Percentiles rank a stretch among this genome's conserved stretches.
These are phyloP conservation scores for Halocaridina rubra DNA, from an alignment of 2,888 invertebrate species.

Conservation along the genomic window DNA sequence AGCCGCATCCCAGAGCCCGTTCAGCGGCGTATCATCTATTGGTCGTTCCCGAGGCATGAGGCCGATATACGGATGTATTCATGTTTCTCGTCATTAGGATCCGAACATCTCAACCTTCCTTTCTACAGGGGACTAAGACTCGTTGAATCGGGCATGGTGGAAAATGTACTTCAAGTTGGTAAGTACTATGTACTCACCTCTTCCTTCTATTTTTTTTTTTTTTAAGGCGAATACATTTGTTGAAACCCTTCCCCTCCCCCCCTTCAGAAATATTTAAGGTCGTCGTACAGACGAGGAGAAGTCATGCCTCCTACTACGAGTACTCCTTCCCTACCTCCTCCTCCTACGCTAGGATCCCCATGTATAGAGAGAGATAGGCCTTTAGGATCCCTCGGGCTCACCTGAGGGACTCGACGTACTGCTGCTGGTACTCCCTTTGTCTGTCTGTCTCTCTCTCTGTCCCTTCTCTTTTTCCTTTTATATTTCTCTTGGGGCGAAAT, in stretches of 20 bases:
- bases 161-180: slow-evolving; percentile 90
- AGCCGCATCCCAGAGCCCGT: slow-evolving; percentile 90
- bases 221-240: too few species aligned
- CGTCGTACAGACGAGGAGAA: background rate
- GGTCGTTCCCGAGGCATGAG: slow-evolving; percentile 90
- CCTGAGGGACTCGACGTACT: background rate
- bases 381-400: background rate
- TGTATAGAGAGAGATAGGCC: too few species aligned
- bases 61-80: slow-evolving; percentile 91
- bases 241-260: background rate
- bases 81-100: slow-evolving; percentile 75
- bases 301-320: background rate
- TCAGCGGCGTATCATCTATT: slow-evolving; percentile 86
- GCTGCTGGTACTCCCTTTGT: background rate
- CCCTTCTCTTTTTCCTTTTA: background rate
- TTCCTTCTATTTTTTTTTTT: too few species aligned
- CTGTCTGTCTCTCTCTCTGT: background rate
- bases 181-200: slow-evolving; percentile 70
- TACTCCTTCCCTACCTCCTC: background rate
- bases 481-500: background rate
- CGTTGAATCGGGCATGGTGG: slow-evolving; percentile 84
- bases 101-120: slow-evolving; percentile 82
- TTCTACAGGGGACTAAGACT: slow-evolving; percentile 88
- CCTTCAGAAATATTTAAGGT: background rate
- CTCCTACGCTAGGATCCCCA: background rate